Conservation (phyloP, 2,113 vertebrate species). For the Pandion haliaetus region DNA sequence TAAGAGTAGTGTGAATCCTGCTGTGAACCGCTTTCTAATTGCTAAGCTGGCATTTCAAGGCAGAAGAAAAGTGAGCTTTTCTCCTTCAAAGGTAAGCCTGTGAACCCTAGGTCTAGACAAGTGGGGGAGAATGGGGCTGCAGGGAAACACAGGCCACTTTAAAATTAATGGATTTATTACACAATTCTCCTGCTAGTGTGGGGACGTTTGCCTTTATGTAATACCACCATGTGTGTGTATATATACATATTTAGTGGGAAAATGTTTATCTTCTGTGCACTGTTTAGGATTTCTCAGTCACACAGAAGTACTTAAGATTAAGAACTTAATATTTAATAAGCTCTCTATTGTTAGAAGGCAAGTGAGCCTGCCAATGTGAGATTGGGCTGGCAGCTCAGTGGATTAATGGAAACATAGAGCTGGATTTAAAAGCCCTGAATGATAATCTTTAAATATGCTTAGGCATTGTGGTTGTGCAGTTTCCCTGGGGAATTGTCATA, state of each 20-base stretch:
- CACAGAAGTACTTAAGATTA: constrained; percentile 44
- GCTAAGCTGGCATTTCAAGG: not conserved
- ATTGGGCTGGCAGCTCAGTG: constrained; percentile 47
- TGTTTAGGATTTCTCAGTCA: constrained; percentile 34
- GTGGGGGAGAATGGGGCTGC: not conserved
- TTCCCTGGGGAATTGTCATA: not conserved
- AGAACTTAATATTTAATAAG: constrained; percentile 67
- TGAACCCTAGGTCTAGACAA: not conserved
- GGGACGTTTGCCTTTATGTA: not conserved
- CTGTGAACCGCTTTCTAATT: not conserved
- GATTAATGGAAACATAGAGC: constrained; percentile 50
- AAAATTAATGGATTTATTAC: not conserved
- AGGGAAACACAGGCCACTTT: not conserved
- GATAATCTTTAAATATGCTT: constrained; percentile 59
- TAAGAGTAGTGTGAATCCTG: not conserved
- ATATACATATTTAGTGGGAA: not conserved
- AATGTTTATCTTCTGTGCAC: not conserved
- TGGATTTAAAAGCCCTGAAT: constrained; percentile 38
- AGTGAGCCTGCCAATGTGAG: constrained; percentile 20
- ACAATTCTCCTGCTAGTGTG: not conserved
- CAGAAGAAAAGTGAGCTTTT: not conserved
- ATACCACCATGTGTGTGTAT: not conserved
- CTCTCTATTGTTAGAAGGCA: constrained; percentile 14
- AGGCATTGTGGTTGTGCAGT: constrained; percentile 25
- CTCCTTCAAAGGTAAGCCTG: not conserved